A percentile compares a stretch with the other conserved stretches of the same genome.
phyloP scores from a whole-genome alignment of 2,113 vertebrate genomes.

The Lycocorax pyrrhopterus region DNA sequence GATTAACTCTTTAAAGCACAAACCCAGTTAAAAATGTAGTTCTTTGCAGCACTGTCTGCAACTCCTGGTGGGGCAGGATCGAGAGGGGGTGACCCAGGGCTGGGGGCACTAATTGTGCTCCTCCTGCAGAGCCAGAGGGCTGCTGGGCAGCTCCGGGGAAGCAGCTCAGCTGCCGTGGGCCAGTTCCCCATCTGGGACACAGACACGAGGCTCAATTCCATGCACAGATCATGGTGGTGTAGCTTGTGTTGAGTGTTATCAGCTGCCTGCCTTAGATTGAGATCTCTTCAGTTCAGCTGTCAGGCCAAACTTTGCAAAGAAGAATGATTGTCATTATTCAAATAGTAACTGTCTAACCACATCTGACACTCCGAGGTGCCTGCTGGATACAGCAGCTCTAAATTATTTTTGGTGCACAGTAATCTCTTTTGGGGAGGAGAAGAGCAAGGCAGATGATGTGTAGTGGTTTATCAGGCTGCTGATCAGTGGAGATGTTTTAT shows the following conservation, averaged over 20 bases:
- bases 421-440: neutral
- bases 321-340: neutral
- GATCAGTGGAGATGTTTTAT: neutral
- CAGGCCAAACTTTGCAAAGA: neutral
- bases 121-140: neutral
- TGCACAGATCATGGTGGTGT: neutral
- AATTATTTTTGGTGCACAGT: slow-evolving; percentile 13
- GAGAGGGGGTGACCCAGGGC: neutral
- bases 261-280: neutral
- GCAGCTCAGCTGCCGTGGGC: neutral
- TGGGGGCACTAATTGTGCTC: neutral
- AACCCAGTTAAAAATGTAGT: neutral
- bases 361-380: neutral
- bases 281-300: neutral
- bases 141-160: neutral
- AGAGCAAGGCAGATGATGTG: neutral
- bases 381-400: neutral
- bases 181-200: neutral
- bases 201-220: neutral
- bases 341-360: slow-evolving; percentile 11
- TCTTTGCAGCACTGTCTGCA: neutral
- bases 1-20: neutral
- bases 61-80: neutral
- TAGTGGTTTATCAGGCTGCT: neutral
- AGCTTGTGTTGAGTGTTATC: neutral